Conservation (phyloP, 2,797 vertebrate species). For the Coregonus sp. region DNA sequence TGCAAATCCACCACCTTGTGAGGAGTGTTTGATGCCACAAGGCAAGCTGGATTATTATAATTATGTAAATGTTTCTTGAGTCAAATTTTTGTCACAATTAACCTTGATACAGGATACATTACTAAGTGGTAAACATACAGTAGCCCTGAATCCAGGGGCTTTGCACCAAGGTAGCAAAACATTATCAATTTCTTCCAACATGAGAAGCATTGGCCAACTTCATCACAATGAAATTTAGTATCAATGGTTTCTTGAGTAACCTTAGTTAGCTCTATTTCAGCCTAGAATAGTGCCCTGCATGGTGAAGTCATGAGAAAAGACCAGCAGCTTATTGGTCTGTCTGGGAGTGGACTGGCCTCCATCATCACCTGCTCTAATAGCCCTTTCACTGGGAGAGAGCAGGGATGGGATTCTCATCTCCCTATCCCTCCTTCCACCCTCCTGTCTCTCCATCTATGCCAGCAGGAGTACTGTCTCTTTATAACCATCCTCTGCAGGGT, state of each 20-base stretch:
- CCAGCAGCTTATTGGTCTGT: constrained; percentile 40
- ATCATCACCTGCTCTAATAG: constrained; percentile 57
- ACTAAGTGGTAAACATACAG: background rate
- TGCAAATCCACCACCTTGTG: background rate
- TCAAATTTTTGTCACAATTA: background rate
- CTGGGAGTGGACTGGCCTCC: constrained; percentile 46
- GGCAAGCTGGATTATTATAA: background rate
- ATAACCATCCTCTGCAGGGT: too few species aligned
- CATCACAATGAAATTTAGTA: constrained; percentile 59
- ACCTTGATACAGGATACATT: background rate
- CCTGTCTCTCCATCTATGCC: constrained; percentile 36
- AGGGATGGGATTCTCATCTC: constrained; percentile 17
- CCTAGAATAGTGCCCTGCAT: too few species aligned
- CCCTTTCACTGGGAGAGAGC: constrained; percentile 39
- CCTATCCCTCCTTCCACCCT: constrained; percentile 25
- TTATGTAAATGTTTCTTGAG: background rate
- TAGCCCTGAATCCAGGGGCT: background rate
- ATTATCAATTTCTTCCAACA: too few species aligned
- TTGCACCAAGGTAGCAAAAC: background rate
- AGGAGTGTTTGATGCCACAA: background rate
- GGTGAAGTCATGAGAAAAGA: constrained; percentile 68
- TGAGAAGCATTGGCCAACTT: constrained; percentile 71
- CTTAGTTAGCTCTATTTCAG: background rate
- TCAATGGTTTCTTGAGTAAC: constrained; percentile 1
- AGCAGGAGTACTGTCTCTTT: constrained; percentile 29